phyloP scores from a whole-genome alignment of 2,888 invertebrate species.

The Pollenia angustigena region DNA sequence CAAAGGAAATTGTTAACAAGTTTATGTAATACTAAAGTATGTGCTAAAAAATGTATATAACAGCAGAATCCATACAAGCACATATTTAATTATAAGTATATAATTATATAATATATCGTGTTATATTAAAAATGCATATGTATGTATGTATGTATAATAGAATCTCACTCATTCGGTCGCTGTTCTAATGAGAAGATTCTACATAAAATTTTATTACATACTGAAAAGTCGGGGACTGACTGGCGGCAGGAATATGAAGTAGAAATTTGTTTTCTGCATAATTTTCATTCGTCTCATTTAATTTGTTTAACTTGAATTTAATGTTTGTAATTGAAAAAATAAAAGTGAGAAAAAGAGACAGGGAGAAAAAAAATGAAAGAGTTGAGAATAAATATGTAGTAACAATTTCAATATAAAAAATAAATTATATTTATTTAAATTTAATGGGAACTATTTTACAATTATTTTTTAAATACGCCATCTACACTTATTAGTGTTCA shows the following conservation, averaged over 20 bases:
- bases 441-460: too few relatives aligned
- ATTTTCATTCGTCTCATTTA: not conserved
- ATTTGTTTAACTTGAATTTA: too few relatives aligned
- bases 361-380: too few relatives aligned
- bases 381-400: too few relatives aligned
- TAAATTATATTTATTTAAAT: too few relatives aligned
- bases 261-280: constrained; percentile 10
- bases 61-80: not conserved
- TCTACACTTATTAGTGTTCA: too few relatives aligned
- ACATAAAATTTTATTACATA: constrained; percentile 23
- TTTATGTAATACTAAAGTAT: constrained; percentile 9
- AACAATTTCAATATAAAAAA: too few relatives aligned
- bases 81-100: constrained; percentile 19
- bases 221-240: not conserved
- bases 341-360: too few relatives aligned
- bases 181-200: constrained; percentile 33
- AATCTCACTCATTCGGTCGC: constrained; percentile 4
- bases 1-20: constrained; percentile 45
- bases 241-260: constrained; percentile 10
- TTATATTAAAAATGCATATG: constrained; percentile 23
- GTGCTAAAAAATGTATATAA: not conserved
- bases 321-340: too few relatives aligned
- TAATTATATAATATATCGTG: constrained; percentile 26
- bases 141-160: not conserved
- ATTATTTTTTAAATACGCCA: too few relatives aligned